Evolutionary conservation across 2,113 vertebrate genomes (phyloP).

Genomic region (Phoenicopterus ruber): DNA sequence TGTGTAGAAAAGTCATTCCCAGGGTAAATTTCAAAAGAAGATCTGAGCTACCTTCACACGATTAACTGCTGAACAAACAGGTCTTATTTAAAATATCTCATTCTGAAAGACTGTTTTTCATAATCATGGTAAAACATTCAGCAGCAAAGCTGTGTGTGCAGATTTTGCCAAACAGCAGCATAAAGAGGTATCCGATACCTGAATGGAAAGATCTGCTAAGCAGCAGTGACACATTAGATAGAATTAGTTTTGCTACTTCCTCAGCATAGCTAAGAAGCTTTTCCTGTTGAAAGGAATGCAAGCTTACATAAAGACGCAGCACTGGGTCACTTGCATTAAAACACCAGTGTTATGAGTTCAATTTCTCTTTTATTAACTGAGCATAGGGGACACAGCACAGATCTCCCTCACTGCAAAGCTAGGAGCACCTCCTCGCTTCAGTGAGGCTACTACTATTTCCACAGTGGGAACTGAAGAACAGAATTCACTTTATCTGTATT

Average conservation of each 20-base stretch:
- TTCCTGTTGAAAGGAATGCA: background rate
- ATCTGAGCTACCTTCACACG: background rate
- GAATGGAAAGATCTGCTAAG: background rate
- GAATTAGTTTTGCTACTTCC: background rate
- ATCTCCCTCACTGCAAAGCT: background rate
- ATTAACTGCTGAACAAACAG: background rate
- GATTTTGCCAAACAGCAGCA: background rate
- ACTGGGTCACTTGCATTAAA: background rate
- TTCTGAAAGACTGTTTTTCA: background rate
- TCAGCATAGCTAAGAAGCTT: background rate
- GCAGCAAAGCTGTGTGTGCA: background rate
- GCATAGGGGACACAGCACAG: background rate
- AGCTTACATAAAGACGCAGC: background rate
- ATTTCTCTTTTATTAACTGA: background rate
- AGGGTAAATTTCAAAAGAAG: background rate
- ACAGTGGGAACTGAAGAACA: background rate
- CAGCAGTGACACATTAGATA: background rate
- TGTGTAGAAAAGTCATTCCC: background rate
- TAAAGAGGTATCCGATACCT: background rate
- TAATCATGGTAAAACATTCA: background rate
- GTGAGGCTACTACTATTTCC: background rate
- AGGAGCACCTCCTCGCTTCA: background rate
- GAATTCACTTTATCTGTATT: background rate
- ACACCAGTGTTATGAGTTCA: background rate
- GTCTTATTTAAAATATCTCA: background rate